A percentile compares a stretch with the other conserved stretches of the same genome.
Evolutionary conservation across 2,888 invertebrate genomes (phyloP).

Genomic region (Marasmarcha lunaedactyla): DNA sequence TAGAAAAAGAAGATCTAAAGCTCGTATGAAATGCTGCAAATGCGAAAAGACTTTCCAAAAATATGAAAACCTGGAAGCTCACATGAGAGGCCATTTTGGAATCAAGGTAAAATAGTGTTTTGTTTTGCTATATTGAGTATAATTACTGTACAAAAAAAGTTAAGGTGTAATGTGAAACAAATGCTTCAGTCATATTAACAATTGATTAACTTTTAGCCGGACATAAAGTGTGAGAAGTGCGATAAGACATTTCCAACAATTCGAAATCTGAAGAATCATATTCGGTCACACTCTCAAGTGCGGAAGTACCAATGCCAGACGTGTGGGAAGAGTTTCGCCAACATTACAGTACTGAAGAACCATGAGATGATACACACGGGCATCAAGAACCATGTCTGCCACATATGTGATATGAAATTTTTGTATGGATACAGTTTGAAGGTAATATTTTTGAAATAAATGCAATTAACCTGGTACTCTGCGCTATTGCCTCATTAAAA

Average conservation of each 20-base stretch:
- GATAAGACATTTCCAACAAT: conserved; percentile 63
- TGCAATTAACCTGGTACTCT: neutral
- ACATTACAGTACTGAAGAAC: conserved; percentile 75
- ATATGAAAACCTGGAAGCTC: conserved; percentile 63
- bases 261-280: conserved; percentile 72
- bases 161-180: too few relatives aligned
- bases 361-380: conserved; percentile 79
- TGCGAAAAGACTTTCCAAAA: conserved; percentile 60
- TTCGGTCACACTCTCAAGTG: conserved; percentile 69
- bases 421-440: conserved; percentile 57
- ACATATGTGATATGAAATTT: conserved; percentile 74
- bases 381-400: conserved; percentile 76
- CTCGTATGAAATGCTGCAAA: conserved; percentile 55
- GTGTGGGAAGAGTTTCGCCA: conserved; percentile 75
- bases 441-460: conserved; percentile 32
- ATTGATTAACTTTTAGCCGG: conserved; percentile 40
- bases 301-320: conserved; percentile 72
- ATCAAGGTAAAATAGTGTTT: conserved; percentile 39
- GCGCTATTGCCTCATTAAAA: too few relatives aligned
- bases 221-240: conserved; percentile 56
- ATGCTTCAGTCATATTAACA: too few relatives aligned
- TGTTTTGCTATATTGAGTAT: neutral
- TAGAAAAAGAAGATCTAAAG: conserved; percentile 23
- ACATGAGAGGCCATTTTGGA: conserved; percentile 62
- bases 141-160: neutral